These are phyloP conservation scores for Calephelis virginiensis DNA, from an alignment of 1,140 invertebrate species.

Conservation along the genomic window DNA sequence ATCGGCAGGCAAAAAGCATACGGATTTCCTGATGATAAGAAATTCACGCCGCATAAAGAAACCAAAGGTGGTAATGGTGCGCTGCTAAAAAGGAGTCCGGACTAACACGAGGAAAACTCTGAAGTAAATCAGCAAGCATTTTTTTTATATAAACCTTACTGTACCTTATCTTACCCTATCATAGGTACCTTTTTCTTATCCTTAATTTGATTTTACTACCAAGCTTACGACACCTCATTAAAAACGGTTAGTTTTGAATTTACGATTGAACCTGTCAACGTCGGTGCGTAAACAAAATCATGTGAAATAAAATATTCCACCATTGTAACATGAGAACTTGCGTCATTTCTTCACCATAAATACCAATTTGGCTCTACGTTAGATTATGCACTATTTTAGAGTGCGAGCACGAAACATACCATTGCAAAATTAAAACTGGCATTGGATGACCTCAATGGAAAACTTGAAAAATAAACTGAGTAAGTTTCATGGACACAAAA, in stretches of 20 bases:
- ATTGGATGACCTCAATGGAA: no score
- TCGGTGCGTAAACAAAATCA: slow-evolving; percentile 23
- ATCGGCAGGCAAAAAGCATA: no score
- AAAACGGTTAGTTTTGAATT: slow-evolving; percentile 20
- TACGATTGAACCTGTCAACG: slow-evolving; percentile 30
- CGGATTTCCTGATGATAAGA: no score
- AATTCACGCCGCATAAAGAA: no score
- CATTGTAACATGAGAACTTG: slow-evolving; percentile 26
- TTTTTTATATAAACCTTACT: neutral
- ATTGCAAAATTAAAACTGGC: neutral
- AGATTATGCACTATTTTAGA: neutral
- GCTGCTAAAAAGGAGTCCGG: no score
- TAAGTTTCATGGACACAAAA: no score
- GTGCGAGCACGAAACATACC: neutral
- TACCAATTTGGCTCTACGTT: slow-evolving; percentile 38
- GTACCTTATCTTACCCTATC: no score
- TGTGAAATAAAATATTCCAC: slow-evolving; percentile 27
- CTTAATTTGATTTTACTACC: neutral
- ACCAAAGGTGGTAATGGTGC: no score
- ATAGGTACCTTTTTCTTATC: neutral
- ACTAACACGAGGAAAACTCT: no score
- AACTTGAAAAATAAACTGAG: no score
- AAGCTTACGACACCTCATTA: neutral
- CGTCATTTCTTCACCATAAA: slow-evolving; percentile 44
- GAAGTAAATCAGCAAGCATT: no score